Base-by-base conservation (phyloP, 2,888 invertebrate genomes). In the Agrotis exclamationis region DNA sequence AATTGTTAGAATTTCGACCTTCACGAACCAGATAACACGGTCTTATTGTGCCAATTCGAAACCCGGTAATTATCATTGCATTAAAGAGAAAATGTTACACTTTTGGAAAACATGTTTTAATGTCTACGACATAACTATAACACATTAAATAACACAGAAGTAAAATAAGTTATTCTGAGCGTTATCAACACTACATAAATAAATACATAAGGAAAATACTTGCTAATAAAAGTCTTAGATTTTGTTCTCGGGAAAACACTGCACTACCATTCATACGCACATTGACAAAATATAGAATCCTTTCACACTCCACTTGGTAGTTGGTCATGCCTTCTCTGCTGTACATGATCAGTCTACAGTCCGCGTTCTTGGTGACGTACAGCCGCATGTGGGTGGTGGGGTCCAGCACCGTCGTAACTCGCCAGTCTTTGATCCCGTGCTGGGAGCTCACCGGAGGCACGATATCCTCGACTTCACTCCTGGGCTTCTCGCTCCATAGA, bases 331-430 rank as follows among this genome's bases (percentile, higher is more conserved):
- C 94, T 65, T 95, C 95, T 59, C 95, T 91, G 28, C 87, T 95
- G 78, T 93, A 94, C 94, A 96, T 94, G 14, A 96, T 87, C 1
- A 96, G 83, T 69, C 89, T 91, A 62, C 96, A 96, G 59, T 90
- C 90, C 0, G 96, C 96, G 16, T 91, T 89, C 64, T 89, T 89
- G 9, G 91, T 90, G 2, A 96, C 93, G 64, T 96, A 96, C n/a
- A 95, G 59, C 24, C 95, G 88, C 85, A 90, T 91, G 53, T 80
- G 89, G 0, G 91, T 95, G 0, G 85, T 91, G 0, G 95, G 93
- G 72, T 96, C 96, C 86, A 92, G 63, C 0, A 95, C 80, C 0
- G 95, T 95, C 0, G 93, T 91, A 18, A 89, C 78, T 76, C 90
- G 92, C 94, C 95, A 95, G 76, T 94, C 93, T 73, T 90, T 92